These are phyloP conservation scores for Acanthosepion lycidas DNA, from an alignment of 2,888 invertebrate genomes.

Conservation along the genomic window DNA sequence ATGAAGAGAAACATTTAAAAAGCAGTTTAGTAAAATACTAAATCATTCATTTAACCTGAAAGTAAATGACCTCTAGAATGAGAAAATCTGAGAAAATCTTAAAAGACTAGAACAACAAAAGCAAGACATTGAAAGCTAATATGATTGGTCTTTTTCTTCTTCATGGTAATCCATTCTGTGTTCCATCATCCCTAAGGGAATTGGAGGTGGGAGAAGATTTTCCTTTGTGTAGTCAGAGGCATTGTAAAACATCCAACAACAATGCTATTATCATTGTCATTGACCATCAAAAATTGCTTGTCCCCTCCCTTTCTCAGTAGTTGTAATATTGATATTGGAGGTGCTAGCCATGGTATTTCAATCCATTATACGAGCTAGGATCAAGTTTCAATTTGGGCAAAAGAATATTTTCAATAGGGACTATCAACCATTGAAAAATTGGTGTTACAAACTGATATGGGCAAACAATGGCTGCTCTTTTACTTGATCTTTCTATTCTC, in stretches of 20 bases:
- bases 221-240: neutral
- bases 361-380: neutral
- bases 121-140: neutral
- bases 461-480: neutral
- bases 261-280: neutral
- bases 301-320: neutral
- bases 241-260: neutral
- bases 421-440: neutral
- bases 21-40: no score
- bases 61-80: no score
- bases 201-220: neutral
- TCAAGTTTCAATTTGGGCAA: constrained; percentile 14
- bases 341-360: neutral
- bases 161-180: neutral
- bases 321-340: neutral
- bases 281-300: neutral
- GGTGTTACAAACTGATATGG: neutral
- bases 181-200: neutral
- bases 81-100: neutral
- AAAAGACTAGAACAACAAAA: neutral
- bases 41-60: no score
- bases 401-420: neutral
- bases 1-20: no score
- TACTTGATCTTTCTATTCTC: neutral
- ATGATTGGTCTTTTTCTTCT: neutral